A percentile compares a stretch with the other conserved stretches of the same genome.
Evolutionary conservation across 2,797 vertebrate genomes (phyloP).

Genomic region (Molossus alvarezi): DNA sequence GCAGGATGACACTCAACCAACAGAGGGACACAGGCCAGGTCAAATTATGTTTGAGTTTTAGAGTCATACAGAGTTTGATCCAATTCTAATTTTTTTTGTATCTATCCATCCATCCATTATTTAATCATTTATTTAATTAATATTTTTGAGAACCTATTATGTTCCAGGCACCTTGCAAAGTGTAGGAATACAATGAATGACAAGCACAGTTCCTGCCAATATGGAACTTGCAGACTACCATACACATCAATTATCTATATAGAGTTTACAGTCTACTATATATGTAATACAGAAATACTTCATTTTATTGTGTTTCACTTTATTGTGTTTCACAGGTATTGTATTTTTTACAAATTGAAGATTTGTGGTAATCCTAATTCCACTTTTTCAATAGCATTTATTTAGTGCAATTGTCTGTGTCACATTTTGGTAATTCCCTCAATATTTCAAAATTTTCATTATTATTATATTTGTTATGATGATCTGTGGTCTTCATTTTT

Average conservation of each 20-base stretch:
- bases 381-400: background rate
- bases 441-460: too few relatives aligned
- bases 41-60: background rate
- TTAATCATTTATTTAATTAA: background rate
- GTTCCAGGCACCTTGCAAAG: background rate
- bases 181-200: background rate
- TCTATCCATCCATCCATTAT: background rate
- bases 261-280: background rate
- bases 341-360: background rate
- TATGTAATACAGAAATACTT: background rate
- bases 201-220: background rate
- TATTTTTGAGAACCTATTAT: background rate
- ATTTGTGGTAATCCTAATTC: background rate
- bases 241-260: background rate
- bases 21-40: too few relatives aligned
- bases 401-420: background rate
- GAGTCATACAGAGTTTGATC: background rate
- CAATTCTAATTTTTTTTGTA: background rate
- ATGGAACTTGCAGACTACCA: background rate
- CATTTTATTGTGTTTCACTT: background rate
- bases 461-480: background rate
- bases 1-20: too few relatives aligned
- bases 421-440: background rate
- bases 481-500: background rate
- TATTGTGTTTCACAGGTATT: background rate